Conservation (phyloP, 2,797 vertebrate genomes). For the Macropus fuliginosus region DNA sequence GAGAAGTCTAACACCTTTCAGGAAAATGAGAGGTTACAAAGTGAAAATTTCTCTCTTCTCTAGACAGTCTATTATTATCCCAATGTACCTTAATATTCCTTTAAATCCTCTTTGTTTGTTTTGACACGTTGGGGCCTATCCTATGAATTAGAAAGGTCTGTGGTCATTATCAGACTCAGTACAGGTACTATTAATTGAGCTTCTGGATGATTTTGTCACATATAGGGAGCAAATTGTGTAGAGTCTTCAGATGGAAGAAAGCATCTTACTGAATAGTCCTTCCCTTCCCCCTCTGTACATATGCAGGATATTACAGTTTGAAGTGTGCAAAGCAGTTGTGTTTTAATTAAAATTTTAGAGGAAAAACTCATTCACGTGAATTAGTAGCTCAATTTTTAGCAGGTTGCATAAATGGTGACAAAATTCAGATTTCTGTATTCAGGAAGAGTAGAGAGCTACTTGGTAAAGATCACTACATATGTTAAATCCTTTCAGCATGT, state of each 20-base stretch:
- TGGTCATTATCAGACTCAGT: slow-evolving; percentile 40
- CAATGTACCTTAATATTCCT: neutral
- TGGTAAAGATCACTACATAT: slow-evolving; percentile 85
- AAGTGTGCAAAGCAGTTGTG: slow-evolving; percentile 80
- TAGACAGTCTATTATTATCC: neutral
- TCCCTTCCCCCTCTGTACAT: slow-evolving; percentile 56
- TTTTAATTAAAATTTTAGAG: slow-evolving; percentile 85
- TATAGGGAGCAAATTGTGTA: slow-evolving; percentile 40
- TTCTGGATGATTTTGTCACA: slow-evolving; percentile 53
- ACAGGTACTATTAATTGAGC: slow-evolving; percentile 57
- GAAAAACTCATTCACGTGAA: slow-evolving; percentile 83
- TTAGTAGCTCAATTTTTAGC: slow-evolving; percentile 83
- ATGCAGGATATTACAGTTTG: slow-evolving; percentile 74
- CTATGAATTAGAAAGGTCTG: slow-evolving; percentile 24
- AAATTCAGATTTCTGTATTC: slow-evolving; percentile 85
- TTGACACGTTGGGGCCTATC: neutral
- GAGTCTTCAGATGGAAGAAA: slow-evolving; percentile 67
- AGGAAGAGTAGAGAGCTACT: slow-evolving; percentile 81
- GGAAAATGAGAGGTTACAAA: slow-evolving; percentile 78
- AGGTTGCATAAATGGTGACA: slow-evolving; percentile 83
- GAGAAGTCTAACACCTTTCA: slow-evolving; percentile 81
- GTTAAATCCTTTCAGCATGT: slow-evolving; percentile 83
- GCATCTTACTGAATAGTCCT: slow-evolving; percentile 62
- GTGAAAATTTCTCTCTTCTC: slow-evolving; percentile 39
- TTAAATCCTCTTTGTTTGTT: slow-evolving; percentile 13